A percentile compares a stretch with the other conserved stretches of the same genome.
These are phyloP conservation scores for Cuniculus paca DNA, from an alignment of 2,797 vertebrate species.

Conservation along the genomic window DNA sequence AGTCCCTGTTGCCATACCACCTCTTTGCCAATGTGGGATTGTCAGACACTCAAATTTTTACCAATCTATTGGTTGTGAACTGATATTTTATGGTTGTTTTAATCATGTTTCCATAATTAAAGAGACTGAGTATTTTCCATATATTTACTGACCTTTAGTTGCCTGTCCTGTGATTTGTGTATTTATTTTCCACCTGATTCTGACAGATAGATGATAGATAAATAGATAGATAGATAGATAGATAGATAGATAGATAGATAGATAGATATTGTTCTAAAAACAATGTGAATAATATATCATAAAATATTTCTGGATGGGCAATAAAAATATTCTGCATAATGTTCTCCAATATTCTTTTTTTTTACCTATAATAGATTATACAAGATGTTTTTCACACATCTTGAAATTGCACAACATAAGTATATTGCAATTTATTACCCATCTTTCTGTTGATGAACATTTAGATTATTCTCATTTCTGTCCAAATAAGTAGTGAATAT, in stretches of 20 bases:
- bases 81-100: neutral
- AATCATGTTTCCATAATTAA: neutral
- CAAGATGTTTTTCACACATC: neutral
- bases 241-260: neutral
- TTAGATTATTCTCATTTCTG: conserved; percentile 8
- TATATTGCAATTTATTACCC: neutral
- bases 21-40: neutral
- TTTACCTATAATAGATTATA: neutral
- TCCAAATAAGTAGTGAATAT: neutral
- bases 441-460: neutral
- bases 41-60: neutral
- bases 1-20: neutral
- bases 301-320: neutral
- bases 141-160: neutral
- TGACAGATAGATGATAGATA: neutral
- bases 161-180: neutral
- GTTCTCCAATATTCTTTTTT: neutral
- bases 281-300: neutral
- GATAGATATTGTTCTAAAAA: neutral
- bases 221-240: neutral
- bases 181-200: neutral
- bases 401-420: neutral
- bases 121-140: neutral
- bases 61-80: neutral
- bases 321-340: neutral